Evolutionary conservation across 2,797 vertebrate genomes (phyloP).

Genomic region (Argentina silus): DNA sequence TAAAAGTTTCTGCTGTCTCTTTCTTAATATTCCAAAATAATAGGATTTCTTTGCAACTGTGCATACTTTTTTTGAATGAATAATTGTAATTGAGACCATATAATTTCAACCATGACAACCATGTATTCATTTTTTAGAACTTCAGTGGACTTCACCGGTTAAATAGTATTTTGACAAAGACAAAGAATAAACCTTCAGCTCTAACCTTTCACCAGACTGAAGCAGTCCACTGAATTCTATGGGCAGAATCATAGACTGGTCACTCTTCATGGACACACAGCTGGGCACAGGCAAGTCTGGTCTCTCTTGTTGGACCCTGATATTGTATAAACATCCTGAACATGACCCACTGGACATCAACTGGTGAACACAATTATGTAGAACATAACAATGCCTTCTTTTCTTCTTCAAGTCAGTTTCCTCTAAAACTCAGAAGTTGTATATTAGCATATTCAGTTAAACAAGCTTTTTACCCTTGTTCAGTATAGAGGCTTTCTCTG

Average conservation of each 20-base stretch:
- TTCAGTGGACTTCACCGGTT: too few relatives aligned
- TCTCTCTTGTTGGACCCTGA: constrained; percentile 9
- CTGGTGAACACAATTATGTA: neutral
- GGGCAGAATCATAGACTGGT: constrained; percentile 19
- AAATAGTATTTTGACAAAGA: neutral
- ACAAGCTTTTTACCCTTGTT: too few relatives aligned
- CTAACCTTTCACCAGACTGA: constrained; percentile 10
- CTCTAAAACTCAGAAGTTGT: too few relatives aligned
- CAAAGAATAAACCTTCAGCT: neutral
- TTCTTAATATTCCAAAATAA: neutral
- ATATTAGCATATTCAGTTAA: too few relatives aligned
- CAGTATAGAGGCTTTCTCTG: too few relatives aligned
- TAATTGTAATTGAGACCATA: too few relatives aligned
- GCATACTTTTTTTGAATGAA: too few relatives aligned
- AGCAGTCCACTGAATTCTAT: neutral
- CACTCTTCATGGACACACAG: constrained; percentile 29
- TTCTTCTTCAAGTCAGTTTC: neutral
- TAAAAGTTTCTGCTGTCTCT: neutral
- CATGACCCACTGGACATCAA: neutral
- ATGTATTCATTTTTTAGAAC: too few relatives aligned
- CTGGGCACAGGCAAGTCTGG: constrained; percentile 5
- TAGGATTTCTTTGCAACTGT: neutral
- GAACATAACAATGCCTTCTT: neutral
- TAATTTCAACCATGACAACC: too few relatives aligned
- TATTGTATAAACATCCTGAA: constrained; percentile 8